Percentiles rank a stretch among this genome's conserved stretches.
Evolutionary conservation across 2,797 vertebrate species (phyloP).

Genomic region (Syncerus caffer): DNA sequence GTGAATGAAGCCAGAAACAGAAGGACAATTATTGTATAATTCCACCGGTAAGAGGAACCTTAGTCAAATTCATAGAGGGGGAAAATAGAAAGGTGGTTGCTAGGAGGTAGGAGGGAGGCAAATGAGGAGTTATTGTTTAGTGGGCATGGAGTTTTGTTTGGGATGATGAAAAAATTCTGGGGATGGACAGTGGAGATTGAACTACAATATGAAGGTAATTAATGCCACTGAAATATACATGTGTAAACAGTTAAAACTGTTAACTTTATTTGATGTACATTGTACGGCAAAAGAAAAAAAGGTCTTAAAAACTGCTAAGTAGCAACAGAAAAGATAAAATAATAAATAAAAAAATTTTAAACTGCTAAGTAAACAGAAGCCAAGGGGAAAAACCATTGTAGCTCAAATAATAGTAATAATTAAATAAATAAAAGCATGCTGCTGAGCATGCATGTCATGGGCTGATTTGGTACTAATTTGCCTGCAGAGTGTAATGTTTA

Average conservation of each 20-base stretch:
- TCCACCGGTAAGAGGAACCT: neutral
- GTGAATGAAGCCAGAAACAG: neutral
- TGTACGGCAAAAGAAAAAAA: neutral
- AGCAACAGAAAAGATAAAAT: neutral
- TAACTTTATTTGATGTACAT: neutral
- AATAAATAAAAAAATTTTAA: neutral
- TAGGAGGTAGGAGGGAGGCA: neutral
- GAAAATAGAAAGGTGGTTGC: neutral
- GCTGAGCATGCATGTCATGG: neutral
- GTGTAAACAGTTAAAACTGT: neutral
- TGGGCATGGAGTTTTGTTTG: neutral
- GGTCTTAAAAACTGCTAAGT: neutral
- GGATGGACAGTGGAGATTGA: neutral
- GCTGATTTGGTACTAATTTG: neutral
- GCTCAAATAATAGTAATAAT: neutral
- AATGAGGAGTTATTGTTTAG: neutral
- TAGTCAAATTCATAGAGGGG: neutral
- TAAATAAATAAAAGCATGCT: neutral
- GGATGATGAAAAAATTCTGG: neutral
- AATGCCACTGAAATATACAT: neutral
- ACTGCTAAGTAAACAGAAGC: neutral
- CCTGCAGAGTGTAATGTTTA: neutral
- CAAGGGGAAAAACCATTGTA: neutral
- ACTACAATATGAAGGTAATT: neutral
- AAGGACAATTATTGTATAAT: neutral